A percentile compares a stretch with the other conserved stretches of the same genome.
Conservation (phyloP, 2,113 vertebrate species). For the Chrysochloris asiatica region DNA sequence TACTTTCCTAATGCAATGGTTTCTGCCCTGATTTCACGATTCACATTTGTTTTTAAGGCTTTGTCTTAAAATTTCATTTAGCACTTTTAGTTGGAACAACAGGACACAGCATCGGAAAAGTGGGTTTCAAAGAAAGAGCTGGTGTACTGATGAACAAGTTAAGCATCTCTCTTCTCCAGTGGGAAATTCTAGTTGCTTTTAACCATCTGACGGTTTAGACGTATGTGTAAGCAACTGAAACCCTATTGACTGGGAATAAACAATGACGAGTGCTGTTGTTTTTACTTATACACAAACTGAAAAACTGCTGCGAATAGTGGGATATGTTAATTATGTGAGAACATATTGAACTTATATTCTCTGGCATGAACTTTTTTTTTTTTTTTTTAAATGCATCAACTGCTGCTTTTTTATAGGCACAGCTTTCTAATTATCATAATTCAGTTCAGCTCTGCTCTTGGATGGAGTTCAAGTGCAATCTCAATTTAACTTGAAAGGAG, state of each 20-base stretch:
- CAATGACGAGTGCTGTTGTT: constrained; percentile 83
- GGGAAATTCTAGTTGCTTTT: constrained; percentile 58
- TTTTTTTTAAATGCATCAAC: constrained; percentile 85
- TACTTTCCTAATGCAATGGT: not conserved
- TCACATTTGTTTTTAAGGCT: constrained; percentile 39
- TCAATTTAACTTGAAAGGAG: constrained; percentile 87
- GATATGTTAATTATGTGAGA: constrained; percentile 89
- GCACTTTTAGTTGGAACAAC: not conserved
- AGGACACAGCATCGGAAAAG: constrained; percentile 1
- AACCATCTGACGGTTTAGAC: constrained; percentile 64
- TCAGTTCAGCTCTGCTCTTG: constrained; percentile 86
- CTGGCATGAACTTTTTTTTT: constrained; percentile 86
- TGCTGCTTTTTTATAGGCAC: constrained; percentile 84
- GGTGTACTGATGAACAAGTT: constrained; percentile 1
- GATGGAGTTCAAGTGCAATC: constrained; percentile 86
- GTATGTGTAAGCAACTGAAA: constrained; percentile 80
- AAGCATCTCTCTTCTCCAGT: constrained; percentile 41
- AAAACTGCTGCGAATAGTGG: constrained; percentile 87
- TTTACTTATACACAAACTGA: constrained; percentile 86
- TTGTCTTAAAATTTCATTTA: constrained; percentile 25
- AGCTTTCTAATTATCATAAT: constrained; percentile 90
- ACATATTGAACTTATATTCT: constrained; percentile 90
- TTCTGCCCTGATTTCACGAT: constrained; percentile 44
- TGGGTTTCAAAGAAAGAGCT: constrained; percentile 45
- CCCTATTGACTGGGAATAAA: constrained; percentile 77